Evolutionary conservation across 2,797 vertebrate genomes (phyloP), one percentile per base, ranked within the genome.

Genomic region (Acanthurus tractus): DNA sequence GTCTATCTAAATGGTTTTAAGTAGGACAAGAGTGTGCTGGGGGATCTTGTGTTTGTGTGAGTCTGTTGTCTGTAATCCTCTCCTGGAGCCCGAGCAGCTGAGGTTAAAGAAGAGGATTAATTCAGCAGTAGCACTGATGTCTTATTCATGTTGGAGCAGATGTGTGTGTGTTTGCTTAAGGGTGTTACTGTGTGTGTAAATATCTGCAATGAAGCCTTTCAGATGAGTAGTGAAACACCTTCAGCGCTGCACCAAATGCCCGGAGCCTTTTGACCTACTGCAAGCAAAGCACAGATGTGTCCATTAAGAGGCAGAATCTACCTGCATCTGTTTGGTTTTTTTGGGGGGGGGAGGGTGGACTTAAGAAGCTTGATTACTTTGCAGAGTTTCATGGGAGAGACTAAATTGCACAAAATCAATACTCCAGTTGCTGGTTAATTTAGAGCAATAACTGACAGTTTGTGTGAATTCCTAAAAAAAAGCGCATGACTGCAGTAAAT

Each of bases 91-190:
- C 8, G 17, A 80, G 63, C 67, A 81, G 76, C 79, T 80, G 82
- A 83, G 85, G 82, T 90, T 87, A 85, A 89, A 73, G 48, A 66
- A 55, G n/a, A 61, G 70, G 82, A 92, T 91, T 89, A 91, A 84
- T 88, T 76, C 49, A 78, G 74, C 68, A 76, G 62, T 48, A 86
- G 67, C 77, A 45, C 72, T n/a, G 65, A 34, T 72, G 40, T 66
- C 62, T 72, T 81, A 63, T 85, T 89, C 71, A 76, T 79, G 59
- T 36, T n/a, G 54, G 68, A 75, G 82, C 79, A 85, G 81, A 76
- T 80, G 77, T 62, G 40, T 62, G 40, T 68, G 65, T 79, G 85
- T 86, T 83, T 73, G 63, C 62, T 56, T 50, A 6, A 48, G 53
- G 63, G 36, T 70, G 55, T 36, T 55, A 78, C 48, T 25, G 22